Percentiles rank a stretch among this genome's conserved stretches.
Conservation (phyloP, 2,113 vertebrate species). For the Stomatorhinus ivindoensis region DNA sequence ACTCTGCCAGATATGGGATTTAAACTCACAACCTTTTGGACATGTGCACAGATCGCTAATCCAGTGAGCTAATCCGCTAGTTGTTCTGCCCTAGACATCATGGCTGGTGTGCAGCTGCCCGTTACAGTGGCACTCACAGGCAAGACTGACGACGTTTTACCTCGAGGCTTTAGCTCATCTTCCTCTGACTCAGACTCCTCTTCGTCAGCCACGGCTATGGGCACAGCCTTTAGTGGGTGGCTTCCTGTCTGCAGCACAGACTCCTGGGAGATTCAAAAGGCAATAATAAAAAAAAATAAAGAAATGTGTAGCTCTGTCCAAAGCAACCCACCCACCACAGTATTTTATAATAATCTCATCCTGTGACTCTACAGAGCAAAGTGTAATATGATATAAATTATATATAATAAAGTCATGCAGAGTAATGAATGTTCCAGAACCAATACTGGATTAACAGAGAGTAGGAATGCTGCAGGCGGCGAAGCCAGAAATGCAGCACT, state of each 20-base stretch:
- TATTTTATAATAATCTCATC: background rate
- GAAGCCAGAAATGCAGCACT: background rate
- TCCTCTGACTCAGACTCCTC: slow-evolving; percentile 93
- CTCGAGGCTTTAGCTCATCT: slow-evolving; percentile 92
- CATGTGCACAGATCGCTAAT: background rate
- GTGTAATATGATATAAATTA: background rate
- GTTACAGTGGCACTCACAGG: background rate
- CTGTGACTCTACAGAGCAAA: background rate
- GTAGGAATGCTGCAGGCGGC: background rate
- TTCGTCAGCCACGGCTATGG: slow-evolving; percentile 89
- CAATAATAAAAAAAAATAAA: background rate
- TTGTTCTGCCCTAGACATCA: background rate
- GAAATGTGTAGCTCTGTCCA: background rate
- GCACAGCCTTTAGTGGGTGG: slow-evolving; percentile 79
- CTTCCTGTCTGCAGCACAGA: slow-evolving; percentile 41
- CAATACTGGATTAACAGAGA: background rate
- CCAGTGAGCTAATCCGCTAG: background rate
- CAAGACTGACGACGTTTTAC: slow-evolving; percentile 45
- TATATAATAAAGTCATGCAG: background rate
- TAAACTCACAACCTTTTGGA: background rate
- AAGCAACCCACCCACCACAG: background rate
- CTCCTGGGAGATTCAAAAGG: slow-evolving; percentile 57
- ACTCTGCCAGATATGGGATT: background rate
- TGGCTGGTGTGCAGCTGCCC: background rate
- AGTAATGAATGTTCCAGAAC: background rate